Percentiles rank a stretch among this genome's conserved stretches.
Evolutionary conservation across 2,888 invertebrate species (phyloP).

Genomic region (Melanostoma scalare): DNA sequence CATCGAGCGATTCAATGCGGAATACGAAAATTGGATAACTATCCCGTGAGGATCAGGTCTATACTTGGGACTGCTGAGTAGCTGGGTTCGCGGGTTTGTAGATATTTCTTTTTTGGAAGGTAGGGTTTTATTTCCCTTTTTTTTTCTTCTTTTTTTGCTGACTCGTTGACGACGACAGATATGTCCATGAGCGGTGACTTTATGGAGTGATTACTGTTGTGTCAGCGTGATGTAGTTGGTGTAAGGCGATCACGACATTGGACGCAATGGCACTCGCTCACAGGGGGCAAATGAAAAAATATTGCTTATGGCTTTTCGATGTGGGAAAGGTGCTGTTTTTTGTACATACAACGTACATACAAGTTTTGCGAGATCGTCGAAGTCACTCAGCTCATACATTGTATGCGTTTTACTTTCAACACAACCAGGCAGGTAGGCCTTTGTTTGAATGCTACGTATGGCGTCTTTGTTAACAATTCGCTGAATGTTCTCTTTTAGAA

Average conservation of each 20-base stretch:
- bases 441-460: no score
- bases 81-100: conserved; percentile 6
- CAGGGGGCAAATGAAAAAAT: conserved; percentile 35
- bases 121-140: conserved; percentile 35
- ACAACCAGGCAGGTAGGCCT: no score
- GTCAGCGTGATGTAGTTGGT: conserved; percentile 70
- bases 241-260: conserved; percentile 46
- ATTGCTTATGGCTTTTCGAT: conserved; percentile 59
- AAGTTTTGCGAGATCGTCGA: neutral
- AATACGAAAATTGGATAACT: conserved; percentile 67
- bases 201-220: conserved; percentile 71
- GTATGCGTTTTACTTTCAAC: no score
- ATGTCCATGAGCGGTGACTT: conserved; percentile 66
- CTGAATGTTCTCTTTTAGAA: no score
- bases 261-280: conserved; percentile 20
- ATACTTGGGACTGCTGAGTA: conserved; percentile 24
- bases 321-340: conserved; percentile 51
- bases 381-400: no score
- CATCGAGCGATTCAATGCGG: conserved; percentile 29
- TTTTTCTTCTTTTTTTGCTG: conserved; percentile 1
- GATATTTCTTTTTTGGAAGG: conserved; percentile 31
- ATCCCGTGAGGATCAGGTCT: conserved; percentile 53
- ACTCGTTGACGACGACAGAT: conserved; percentile 35
- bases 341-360: neutral
- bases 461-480: no score